Conservation (phyloP, 2,113 vertebrate species). For the Cacatua alba region DNA sequence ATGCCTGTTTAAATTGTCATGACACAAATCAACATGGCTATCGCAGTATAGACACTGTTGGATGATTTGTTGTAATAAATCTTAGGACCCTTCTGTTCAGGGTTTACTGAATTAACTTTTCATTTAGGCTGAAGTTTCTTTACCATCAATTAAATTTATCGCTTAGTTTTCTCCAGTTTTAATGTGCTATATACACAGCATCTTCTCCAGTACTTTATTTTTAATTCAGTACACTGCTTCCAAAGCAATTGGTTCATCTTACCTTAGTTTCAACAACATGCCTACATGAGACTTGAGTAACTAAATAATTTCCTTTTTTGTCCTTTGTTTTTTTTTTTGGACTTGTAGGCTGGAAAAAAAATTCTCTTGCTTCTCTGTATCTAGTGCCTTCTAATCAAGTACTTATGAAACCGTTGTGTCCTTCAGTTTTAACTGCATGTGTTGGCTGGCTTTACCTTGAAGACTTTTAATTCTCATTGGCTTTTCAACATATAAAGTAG, state of each 20-base stretch:
- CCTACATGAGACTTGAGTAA: neutral
- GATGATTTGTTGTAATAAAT: neutral
- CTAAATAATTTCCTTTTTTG: neutral
- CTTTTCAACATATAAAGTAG: conserved; percentile 43
- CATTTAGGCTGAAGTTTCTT: neutral
- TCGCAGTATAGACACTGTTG: neutral
- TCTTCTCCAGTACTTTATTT: neutral
- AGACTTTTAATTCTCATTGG: conserved; percentile 6
- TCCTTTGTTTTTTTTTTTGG: neutral
- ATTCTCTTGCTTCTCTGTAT: neutral
- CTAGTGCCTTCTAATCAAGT: neutral
- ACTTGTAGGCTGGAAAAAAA: neutral
- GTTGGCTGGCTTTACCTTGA: conserved; percentile 42
- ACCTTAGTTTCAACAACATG: neutral
- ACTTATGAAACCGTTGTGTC: neutral
- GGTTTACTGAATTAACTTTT: neutral
- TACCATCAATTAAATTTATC: neutral
- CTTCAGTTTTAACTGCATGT: conserved; percentile 8
- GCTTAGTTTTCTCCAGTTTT: neutral
- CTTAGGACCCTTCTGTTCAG: neutral
- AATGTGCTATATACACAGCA: neutral
- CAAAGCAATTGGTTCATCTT: neutral
- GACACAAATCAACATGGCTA: neutral
- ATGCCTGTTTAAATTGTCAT: neutral
- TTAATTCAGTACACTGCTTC: neutral